phyloP scores from a whole-genome alignment of 2,888 invertebrate genomes.

The Myathropa florea region DNA sequence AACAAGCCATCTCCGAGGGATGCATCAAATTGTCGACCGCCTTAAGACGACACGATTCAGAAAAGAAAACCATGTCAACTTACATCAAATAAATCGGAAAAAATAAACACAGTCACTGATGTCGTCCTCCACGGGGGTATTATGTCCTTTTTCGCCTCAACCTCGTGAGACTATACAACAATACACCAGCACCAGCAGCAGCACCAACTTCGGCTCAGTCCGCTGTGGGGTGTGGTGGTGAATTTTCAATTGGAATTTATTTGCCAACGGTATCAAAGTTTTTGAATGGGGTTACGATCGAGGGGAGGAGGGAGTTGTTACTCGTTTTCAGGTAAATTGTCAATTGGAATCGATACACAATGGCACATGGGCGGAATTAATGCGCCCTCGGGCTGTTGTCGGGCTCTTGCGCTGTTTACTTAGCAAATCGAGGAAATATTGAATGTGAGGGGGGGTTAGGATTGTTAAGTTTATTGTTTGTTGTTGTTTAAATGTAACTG shows the following conservation, averaged over 20 bases:
- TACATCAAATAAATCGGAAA: neutral
- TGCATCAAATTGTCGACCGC: too few species aligned
- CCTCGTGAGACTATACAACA: neutral
- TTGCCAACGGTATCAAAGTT: constrained; percentile 33
- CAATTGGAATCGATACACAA: constrained; percentile 41
- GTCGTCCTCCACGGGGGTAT: neutral
- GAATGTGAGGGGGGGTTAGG: neutral
- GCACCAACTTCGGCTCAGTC: neutral
- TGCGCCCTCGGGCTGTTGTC: neutral
- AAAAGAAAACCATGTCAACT: neutral
- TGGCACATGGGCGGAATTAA: constrained; percentile 10
- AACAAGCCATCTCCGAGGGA: too few species aligned
- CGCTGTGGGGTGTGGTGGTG: neutral
- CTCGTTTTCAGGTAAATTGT: constrained; percentile 33
- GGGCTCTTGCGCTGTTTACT: neutral
- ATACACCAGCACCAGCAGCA: neutral
- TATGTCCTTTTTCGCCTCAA: constrained; percentile 6
- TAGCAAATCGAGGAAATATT: constrained; percentile 5
- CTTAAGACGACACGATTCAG: neutral
- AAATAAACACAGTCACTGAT: neutral
- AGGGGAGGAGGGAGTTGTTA: neutral
- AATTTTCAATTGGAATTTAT: constrained; percentile 58
- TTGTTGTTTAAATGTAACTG: constrained; percentile 2
- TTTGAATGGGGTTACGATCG: too few species aligned
- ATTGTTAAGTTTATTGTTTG: neutral